Evolutionary conservation across 2,113 vertebrate species (phyloP), one percentile per base, ranked within the genome.

Genomic region (Jaculus jaculus): DNA sequence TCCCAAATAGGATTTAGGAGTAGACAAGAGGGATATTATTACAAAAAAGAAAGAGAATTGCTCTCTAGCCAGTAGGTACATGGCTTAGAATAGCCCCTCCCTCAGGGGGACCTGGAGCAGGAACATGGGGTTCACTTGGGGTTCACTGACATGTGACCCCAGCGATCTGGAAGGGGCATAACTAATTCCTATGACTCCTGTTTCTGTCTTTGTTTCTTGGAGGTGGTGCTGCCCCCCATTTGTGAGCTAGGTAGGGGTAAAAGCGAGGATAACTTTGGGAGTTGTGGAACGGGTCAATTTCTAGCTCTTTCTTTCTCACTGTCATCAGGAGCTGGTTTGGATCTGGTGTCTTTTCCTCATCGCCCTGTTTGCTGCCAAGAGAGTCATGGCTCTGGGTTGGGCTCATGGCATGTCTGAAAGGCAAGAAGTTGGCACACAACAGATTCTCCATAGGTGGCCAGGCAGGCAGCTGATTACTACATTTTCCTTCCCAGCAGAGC

Each of bases 91-190:
- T 42, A 2, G n/a, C 13, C 30, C 37, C 16, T 21, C 4, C 24
- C 7, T n/a, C 26, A 63, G 15, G 63, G 8, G 80, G 37, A 47
- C 21, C 5, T 17, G 0, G 39, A 51, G 15, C 28, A 15, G 0
- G 15, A 63, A 15, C 17, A 9, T 63, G 34, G 34, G 60, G 2
- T 17, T 20, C 4, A 3, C 7, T 4, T 63, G 34, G 34, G 60
- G 1, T 17, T 20, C 4, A 3, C 7, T 4, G 20, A n/a, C 30
- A 11, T 3, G 24, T 1, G 18, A 28, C 65, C 8, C 3, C 42
- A 54, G 39, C 5, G 30, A 54, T 11, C 30, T 26, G 39, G 24
- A n/a, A 51, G 65, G 65, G 68, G 63, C 42, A 3, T 0, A 23
- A 18, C 26, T 30, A 17, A 42, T 37, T 24, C 47, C 42, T 51